Conservation (phyloP, 2,113 vertebrate genomes). For the Phaethornis superciliosus region DNA sequence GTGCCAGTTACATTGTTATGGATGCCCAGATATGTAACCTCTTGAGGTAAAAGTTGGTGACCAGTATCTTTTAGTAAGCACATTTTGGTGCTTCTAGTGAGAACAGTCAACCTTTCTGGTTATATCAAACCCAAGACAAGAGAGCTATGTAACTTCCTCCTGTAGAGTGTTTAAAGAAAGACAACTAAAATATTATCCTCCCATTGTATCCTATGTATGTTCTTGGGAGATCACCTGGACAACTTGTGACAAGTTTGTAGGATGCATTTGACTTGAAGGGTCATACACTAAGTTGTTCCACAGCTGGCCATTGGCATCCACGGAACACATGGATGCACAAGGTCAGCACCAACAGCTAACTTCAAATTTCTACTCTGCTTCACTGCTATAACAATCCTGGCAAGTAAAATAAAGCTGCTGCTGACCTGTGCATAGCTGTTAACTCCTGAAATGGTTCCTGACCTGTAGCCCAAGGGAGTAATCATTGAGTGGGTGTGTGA, state of each 20-base stretch:
- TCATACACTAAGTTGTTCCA: neutral
- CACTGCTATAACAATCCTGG: neutral
- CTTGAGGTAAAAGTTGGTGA: neutral
- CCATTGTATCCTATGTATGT: neutral
- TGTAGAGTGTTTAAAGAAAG: neutral
- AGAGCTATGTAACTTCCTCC: neutral
- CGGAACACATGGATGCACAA: neutral
- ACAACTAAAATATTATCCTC: neutral
- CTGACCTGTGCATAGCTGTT: neutral
- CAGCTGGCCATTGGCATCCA: neutral
- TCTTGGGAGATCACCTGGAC: neutral
- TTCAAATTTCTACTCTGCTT: neutral
- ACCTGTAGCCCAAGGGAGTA: neutral
- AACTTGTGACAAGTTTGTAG: neutral
- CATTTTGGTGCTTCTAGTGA: neutral
- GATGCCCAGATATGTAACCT: neutral
- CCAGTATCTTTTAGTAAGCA: neutral
- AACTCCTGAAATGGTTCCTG: neutral
- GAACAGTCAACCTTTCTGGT: neutral
- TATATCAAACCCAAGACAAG: neutral
- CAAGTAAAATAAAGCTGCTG: neutral
- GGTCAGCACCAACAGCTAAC: neutral
- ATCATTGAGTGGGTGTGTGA: neutral
- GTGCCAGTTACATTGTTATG: accelerated
- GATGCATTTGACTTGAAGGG: neutral